A percentile compares a stretch with the other conserved stretches of the same genome.
Conservation (phyloP, 2,888 invertebrate genomes). For the Cerastis rubricosa region DNA sequence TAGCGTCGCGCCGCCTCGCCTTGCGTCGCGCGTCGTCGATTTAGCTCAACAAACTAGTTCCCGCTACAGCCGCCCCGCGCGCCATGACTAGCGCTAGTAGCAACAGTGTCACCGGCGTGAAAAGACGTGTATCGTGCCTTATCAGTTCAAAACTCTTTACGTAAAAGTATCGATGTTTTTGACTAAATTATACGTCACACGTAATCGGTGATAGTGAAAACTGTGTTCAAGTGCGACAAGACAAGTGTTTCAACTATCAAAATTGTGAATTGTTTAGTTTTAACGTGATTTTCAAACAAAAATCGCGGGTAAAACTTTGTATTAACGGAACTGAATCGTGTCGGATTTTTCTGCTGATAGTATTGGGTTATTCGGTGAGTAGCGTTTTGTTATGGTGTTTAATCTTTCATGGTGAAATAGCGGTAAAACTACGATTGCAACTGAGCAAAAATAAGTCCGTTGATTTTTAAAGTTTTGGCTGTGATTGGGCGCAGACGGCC, state of each 20-base stretch:
- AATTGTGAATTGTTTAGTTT: conserved; percentile 75
- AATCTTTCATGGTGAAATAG: conserved; percentile 77
- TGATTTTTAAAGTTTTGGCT: conserved; percentile 44
- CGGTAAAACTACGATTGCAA: conserved; percentile 67
- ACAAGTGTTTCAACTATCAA: conserved; percentile 69
- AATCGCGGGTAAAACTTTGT: conserved; percentile 84
- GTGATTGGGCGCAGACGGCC: conserved; percentile 11
- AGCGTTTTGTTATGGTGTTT: conserved; percentile 82
- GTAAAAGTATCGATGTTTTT: conserved; percentile 81
- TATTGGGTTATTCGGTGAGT: conserved; percentile 84
- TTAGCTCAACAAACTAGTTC: conserved; percentile 67
- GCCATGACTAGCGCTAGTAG: conserved; percentile 77
- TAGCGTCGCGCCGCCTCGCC: neutral
- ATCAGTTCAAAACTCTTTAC: conserved; percentile 82
- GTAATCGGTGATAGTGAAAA: conserved; percentile 79
- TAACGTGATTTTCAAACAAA: conserved; percentile 82
- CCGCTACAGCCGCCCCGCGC: conserved; percentile 64
- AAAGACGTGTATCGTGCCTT: conserved; percentile 60
- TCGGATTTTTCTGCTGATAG: conserved; percentile 81
- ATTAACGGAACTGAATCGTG: conserved; percentile 82
- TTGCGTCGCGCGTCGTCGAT: neutral
- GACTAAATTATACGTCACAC: conserved; percentile 69
- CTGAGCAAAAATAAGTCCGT: conserved; percentile 56
- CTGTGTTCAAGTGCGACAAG: conserved; percentile 75
- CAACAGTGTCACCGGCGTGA: conserved; percentile 70